phyloP scores from a whole-genome alignment of 2,797 vertebrate genomes.

The Dromococcyx pavoninus region DNA sequence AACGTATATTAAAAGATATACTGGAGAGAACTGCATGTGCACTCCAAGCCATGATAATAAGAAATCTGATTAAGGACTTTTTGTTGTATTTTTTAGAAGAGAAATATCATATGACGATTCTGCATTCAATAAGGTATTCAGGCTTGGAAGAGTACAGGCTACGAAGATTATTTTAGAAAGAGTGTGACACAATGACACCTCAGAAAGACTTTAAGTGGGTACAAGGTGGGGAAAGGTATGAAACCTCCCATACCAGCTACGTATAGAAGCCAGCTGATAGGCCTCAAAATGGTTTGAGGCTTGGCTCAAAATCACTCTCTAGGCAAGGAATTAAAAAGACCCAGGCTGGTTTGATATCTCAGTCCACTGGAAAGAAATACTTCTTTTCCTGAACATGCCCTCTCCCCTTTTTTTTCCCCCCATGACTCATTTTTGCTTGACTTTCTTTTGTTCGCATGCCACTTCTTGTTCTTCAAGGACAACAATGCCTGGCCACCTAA shows the following conservation, averaged over 20 bases:
- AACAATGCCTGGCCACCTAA: not conserved
- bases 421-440: not conserved
- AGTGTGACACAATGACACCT: not conserved
- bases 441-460: not conserved
- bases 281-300: not conserved
- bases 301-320: not conserved
- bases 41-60: not conserved
- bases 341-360: not conserved
- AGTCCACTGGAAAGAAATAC: not conserved
- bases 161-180: not conserved
- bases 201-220: not conserved
- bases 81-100: not conserved
- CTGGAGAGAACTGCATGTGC: not conserved
- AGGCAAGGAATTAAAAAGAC: not conserved
- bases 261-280: not conserved
- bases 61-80: not conserved
- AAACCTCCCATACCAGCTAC: not conserved
- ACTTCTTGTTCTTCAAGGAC: not conserved
- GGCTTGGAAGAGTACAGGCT: not conserved
- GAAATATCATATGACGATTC: not conserved
- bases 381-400: not conserved
- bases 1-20: conserved; percentile 48
- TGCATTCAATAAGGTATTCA: not conserved
- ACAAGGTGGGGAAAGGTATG: rapidly evolving
- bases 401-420: not conserved